These are phyloP conservation scores for Trissolcus basalis DNA, from an alignment of 1,140 invertebrate species.

Conservation along the genomic window DNA sequence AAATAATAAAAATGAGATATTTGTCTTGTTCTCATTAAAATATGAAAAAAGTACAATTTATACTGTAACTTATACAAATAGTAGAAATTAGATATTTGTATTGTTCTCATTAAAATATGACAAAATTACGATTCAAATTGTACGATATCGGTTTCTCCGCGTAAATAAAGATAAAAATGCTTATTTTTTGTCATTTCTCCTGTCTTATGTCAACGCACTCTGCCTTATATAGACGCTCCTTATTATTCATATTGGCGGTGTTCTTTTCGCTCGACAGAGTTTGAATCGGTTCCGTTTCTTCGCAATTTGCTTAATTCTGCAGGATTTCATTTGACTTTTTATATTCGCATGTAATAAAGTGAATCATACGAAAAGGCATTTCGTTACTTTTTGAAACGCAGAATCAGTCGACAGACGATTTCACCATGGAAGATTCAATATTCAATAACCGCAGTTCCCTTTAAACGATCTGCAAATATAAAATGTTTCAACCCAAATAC, in stretches of 20 bases:
- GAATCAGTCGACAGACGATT: no score
- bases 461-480: no score
- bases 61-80: no score
- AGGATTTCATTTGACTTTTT: slow-evolving; percentile 13
- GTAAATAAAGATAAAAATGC: slow-evolving; percentile 21
- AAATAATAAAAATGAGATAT: no score
- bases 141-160: slow-evolving; percentile 19
- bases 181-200: slow-evolving; percentile 18
- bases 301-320: slow-evolving; percentile 40
- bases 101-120: slow-evolving; percentile 16
- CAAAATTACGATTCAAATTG: no score
- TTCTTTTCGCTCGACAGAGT: slow-evolving; percentile 29
- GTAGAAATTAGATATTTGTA: no score
- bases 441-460: no score
- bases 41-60: slow-evolving; percentile 17
- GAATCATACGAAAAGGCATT: slow-evolving; percentile 23
- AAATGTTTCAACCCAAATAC: no score
- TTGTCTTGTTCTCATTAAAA: slow-evolving; percentile 14
- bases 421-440: no score
- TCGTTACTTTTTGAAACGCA: slow-evolving; percentile 12
- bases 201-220: slow-evolving; percentile 8
- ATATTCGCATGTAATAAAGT: slow-evolving; percentile 18
- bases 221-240: slow-evolving; percentile 20
- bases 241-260: slow-evolving; percentile 42
- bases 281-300: slow-evolving; percentile 27